Base-by-base conservation (phyloP, 2,888 invertebrate genomes). In the Drosophila birchii region DNA sequence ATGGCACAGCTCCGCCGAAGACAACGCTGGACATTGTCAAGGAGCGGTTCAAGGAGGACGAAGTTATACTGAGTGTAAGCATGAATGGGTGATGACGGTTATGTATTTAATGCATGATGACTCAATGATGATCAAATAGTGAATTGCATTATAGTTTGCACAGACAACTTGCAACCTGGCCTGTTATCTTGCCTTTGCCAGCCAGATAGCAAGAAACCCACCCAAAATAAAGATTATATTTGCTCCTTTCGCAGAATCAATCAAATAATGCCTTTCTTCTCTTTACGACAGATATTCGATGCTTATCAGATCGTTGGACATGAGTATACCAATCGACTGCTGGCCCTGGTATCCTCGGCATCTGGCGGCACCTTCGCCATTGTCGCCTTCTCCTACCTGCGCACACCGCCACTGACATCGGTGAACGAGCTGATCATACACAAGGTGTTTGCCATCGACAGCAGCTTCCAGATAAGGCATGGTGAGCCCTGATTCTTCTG, bases 381-480 rank as follows among this genome's bases (percentile, higher is more conserved):
- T 38, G 89, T 93, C 16, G 90, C 92, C n/a, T 89, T 93, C 58
- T 84, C 84, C 18, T 76, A 90, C 3, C 73, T 87, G 6, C 90
- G 92, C 44, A 82, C 89, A 84, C 95, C 95, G 80, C 95, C 95
- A 80, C 95, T 96, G 23, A 94, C 94, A 90, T 95, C 95, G 63
- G 95, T 95, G 89, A 95, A 95, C 58, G 97, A 97, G 93, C 93
- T 97, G 80, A 95, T 95, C 16, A 94, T 97, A 86, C 97, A 97
- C 93, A 95, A 95, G 92, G 95, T 96, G 58, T 94, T 97, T 86
- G 96, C 97, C 32, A 94, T 97, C 64, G 96, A 97, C 93, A 94
- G 95, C 84, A 94, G 95, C 87, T 97, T 97, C 92, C 95, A 95
- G 91, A 96, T 96, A 93, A 95, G 95, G 90, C 95, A 95, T 88